Conservation (phyloP, 2,113 vertebrate genomes). For the Scalopus aquaticus region DNA sequence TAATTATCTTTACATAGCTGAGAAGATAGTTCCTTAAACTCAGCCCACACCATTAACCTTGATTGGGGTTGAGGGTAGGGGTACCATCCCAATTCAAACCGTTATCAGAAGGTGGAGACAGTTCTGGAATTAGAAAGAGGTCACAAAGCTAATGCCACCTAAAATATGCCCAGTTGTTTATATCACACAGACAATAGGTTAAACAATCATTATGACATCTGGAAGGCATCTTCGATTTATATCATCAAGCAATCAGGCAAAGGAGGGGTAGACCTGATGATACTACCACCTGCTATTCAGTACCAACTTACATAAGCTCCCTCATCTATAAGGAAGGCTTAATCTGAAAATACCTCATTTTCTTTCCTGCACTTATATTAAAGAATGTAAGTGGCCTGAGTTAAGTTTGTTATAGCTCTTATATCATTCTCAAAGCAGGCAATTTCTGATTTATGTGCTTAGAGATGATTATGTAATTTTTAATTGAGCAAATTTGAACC, state of each 20-base stretch:
- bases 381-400: not conserved
- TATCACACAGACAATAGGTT: not conserved
- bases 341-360: not conserved
- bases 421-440: not conserved
- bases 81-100: no score
- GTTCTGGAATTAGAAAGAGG: not conserved
- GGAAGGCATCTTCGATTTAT: not conserved
- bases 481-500: not conserved
- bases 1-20: no score
- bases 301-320: not conserved
- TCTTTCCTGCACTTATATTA: not conserved
- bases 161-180: not conserved
- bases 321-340: not conserved
- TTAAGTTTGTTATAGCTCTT: not conserved
- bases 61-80: no score
- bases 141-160: not conserved
- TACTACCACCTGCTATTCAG: not conserved
- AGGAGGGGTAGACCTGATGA: not conserved
- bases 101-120: no score
- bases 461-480: not conserved
- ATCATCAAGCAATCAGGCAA: not conserved
- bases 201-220: not conserved
- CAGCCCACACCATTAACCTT: no score
- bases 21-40: no score
- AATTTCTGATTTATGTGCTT: constrained; percentile 15